Base-by-base conservation (phyloP, 2,113 vertebrate species). In the Saguinus midas region DNA sequence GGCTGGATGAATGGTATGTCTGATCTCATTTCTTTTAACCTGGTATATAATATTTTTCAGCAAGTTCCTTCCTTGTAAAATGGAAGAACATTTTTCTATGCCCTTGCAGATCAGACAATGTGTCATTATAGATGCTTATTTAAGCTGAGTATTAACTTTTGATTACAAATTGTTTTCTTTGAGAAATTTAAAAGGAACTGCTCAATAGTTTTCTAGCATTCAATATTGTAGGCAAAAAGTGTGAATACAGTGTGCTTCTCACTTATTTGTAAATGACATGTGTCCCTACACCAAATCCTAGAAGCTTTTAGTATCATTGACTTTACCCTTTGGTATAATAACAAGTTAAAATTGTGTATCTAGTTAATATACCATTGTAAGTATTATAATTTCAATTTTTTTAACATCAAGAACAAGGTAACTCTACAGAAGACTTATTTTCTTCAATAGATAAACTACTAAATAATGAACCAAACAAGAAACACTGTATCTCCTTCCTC, bases 391-490 rank as follows among this genome's bases (percentile, higher is more conserved):
- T 72, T 21, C 72, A 76, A 87, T 21, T 25, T 37, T 45, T 29
- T 27, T 37, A 84, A 91, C n/a, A 20, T 95, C n/a, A 94, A 86
- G 18, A 76, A 37, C 13, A 61, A 57, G 27, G 64, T 40, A 87
- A 82, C 4, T 57, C 11, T 48, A 89, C 10, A 37, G 20, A 86
- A 73, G 27, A 64, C 5, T 58, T 94, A 48, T 64, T 88, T 82
- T 86, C 57, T 68, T 95, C 14, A 93, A 68, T 57, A 85, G 48
- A 86, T 85, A 90, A 82, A 40, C 68, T 93, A 75, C 40, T 97
- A 96, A 96, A 96, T 97, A 95, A 96, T 97, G 79, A 78, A 94
- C 96, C 96, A 97, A 94, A 88, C 10, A 66, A 45, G 87, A 92
- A 88, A 6, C 11, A 16, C 1, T 55, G 14, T 8, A 0, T 79